A percentile compares a stretch with the other conserved stretches of the same genome.
phyloP scores from a whole-genome alignment of 2,797 vertebrate genomes.

The Gambusia yucatana region DNA sequence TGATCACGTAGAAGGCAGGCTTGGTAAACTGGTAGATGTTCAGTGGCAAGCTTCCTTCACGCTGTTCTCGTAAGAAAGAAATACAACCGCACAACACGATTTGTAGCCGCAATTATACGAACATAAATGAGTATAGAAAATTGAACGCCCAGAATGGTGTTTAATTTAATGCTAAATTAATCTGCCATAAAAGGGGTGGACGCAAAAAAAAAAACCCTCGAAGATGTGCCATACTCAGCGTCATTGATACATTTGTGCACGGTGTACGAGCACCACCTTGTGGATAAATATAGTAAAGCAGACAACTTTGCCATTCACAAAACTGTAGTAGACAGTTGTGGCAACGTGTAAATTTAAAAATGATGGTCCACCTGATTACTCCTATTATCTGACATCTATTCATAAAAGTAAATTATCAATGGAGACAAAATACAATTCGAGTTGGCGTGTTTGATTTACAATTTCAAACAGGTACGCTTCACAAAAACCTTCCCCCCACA shows the following conservation, averaged over 20 bases:
- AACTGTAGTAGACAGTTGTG: conserved; percentile 20
- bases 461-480: neutral
- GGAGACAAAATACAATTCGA: neutral
- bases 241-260: neutral
- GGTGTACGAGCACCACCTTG: conserved; percentile 40
- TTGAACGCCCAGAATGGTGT: neutral
- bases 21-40: neutral
- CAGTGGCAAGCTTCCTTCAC: neutral
- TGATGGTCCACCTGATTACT: neutral
- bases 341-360: neutral
- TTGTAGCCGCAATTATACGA: neutral
- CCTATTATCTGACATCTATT: neutral
- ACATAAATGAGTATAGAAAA: neutral
- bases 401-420: neutral
- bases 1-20: neutral
- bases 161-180: neutral
- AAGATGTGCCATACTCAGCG: conserved; percentile 37
- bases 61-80: neutral
- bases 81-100: neutral
- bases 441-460: neutral
- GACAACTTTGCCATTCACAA: neutral
- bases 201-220: neutral
- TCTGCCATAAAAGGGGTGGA: conserved; percentile 18
- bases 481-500: neutral
- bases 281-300: conserved; percentile 32